Conservation (phyloP, 2,797 vertebrate genomes). For the Spea hammondii region DNA sequence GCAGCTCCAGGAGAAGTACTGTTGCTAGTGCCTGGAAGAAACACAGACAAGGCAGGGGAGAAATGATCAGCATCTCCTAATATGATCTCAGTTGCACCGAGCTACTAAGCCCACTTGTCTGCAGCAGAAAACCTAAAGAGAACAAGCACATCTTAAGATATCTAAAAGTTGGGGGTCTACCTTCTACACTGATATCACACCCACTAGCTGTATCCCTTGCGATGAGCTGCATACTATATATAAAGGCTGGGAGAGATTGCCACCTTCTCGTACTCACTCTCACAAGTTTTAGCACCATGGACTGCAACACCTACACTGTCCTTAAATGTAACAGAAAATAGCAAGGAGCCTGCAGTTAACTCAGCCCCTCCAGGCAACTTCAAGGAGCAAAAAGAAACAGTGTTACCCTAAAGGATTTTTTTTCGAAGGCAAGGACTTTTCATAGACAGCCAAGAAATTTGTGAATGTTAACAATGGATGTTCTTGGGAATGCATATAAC, state of each 20-base stretch:
- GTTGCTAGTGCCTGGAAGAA: conserved; percentile 38
- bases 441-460: conserved; percentile 12
- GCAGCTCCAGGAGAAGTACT: conserved; percentile 43
- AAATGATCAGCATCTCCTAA: conserved; percentile 34
- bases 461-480: conserved; percentile 42
- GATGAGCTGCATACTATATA: conserved; percentile 10
- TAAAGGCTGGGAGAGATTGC: conserved; percentile 29
- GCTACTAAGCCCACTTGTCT: conserved; percentile 10
- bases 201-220: conserved; percentile 8
- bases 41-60: conserved; percentile 40
- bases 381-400: conserved; percentile 19
- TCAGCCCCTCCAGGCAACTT: conserved; percentile 19
- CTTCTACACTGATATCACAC: neutral
- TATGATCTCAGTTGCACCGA: conserved; percentile 16
- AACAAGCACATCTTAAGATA: conserved; percentile 13
- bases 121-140: conserved; percentile 5
- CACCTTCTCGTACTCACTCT: conserved; percentile 11
- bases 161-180: conserved; percentile 26
- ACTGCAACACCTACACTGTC: conserved; percentile 17
- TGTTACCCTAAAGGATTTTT: conserved; percentile 23
- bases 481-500: conserved; percentile 29
- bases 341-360: conserved; percentile 1
- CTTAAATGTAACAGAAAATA: conserved; percentile 6
- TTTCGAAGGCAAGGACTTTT: neutral
- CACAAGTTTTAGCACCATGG: conserved; percentile 27